Base-by-base conservation (phyloP, 2,888 invertebrate species). In the Mythimna vitellina region DNA sequence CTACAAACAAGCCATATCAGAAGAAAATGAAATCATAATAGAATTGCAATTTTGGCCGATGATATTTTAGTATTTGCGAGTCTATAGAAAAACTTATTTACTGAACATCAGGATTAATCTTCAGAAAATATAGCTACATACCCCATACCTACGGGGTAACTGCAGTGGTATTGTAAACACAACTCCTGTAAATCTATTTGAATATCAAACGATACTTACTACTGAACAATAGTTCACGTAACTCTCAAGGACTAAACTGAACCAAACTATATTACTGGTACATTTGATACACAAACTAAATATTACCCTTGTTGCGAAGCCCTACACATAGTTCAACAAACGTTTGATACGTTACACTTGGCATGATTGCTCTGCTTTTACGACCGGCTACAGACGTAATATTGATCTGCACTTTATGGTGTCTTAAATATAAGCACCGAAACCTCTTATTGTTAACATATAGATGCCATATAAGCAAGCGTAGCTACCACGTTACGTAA, bases 351-450 rank as follows among this genome's bases (percentile, higher is more conserved):
- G 73, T 77, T 77, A 82, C 77, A 85, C 83, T 85, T 64, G 80
- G 73, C 70, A 70, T 85, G 80, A 85, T 85, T 83, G 78, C 76
- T 80, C 65, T 56, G 71, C 65, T 73, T 84, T 85, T 84, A 84
- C 80, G 83, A 78, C 66, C 42, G 73, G 73, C 73, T 80, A 72
- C 75, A 73, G 73, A 56, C 65, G 83, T 85, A 78, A 66, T 80
- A 81, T 80, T 78, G 83, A 80, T 83, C 83, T 82, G 65, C 68
- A 78, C 58, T 85, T 84, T 85, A 82, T 83, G 85, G 63, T 56
- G 38, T 74, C 84, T 70, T 83, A 77, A 76, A 68, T 82, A 76
- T 73, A 73, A 84, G 71, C 57, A 81, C 76, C 56, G 49, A 81
- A 74, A 77, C 81, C 74, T 72, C 72, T 81, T 80, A 65, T 72